Conservation (phyloP, 1,140 invertebrate species). For the Tetranychus cinnabarinus region DNA sequence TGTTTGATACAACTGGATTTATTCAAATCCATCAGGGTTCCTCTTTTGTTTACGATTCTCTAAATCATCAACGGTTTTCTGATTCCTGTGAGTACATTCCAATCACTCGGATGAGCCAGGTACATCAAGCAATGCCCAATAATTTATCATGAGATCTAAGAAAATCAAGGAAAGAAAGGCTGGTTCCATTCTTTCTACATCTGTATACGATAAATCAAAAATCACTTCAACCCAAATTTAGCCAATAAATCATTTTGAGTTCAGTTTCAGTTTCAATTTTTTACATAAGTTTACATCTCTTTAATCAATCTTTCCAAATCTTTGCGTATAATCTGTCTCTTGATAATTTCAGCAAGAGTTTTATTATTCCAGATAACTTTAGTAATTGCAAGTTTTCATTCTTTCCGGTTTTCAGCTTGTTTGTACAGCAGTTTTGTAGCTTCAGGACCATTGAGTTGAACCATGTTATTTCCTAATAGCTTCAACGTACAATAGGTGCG, state of each 20-base stretch:
- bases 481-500: constrained; percentile 52
- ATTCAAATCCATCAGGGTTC: too few species aligned
- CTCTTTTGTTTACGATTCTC: too few species aligned
- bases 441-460: constrained; percentile 71
- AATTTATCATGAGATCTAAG: too few species aligned
- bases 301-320: constrained; percentile 14
- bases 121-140: too few species aligned
- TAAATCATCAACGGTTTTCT: too few species aligned
- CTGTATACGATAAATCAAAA: too few species aligned
- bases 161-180: too few species aligned
- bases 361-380: constrained; percentile 24
- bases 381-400: constrained; percentile 27
- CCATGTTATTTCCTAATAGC: constrained; percentile 58
- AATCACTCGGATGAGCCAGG: too few species aligned
- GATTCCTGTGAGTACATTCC: too few species aligned
- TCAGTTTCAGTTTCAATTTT: constrained; percentile 15
- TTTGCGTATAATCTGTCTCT: constrained; percentile 16
- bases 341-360: constrained; percentile 54
- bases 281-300: constrained; percentile 13
- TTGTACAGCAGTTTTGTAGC: constrained; percentile 33
- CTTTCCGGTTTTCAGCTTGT: constrained; percentile 46
- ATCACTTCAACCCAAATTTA: too few species aligned
- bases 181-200: too few species aligned
- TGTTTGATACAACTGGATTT: too few species aligned
- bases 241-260: constrained; percentile 4